Percentiles rank a stretch among this genome's conserved stretches.
Conservation (phyloP, 2,888 invertebrate genomes). For the Allacma fusca region DNA sequence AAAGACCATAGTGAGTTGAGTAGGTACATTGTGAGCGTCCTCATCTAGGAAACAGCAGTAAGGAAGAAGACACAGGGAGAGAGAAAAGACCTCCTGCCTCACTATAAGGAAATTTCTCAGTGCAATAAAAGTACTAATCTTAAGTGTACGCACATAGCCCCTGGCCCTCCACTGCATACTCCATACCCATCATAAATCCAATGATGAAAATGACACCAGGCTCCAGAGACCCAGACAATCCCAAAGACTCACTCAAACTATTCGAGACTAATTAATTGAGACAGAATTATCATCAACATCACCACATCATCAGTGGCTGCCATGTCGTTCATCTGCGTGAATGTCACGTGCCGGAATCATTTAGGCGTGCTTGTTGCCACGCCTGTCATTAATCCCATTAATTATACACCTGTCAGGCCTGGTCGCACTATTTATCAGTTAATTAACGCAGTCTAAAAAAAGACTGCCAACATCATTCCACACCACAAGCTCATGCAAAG, state of each 20-base stretch:
- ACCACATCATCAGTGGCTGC: not conserved
- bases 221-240: constrained; percentile 27
- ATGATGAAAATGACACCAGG: constrained; percentile 41
- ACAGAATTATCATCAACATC: constrained; percentile 35
- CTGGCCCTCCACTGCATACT: constrained; percentile 25
- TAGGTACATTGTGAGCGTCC: not conserved
- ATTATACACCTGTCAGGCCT: constrained; percentile 44
- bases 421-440: constrained; percentile 44
- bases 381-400: constrained; percentile 46
- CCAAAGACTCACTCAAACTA: constrained; percentile 14
- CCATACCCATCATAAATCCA: constrained; percentile 39
- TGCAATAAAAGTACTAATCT: constrained; percentile 22
- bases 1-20: constrained; percentile 4
- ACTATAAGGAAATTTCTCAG: constrained; percentile 18
- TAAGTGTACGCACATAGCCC: constrained; percentile 24
- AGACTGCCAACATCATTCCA: no score
- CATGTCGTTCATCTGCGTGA: constrained; percentile 6
- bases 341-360: constrained; percentile 41
- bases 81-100: constrained; percentile 5
- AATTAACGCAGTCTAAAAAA: constrained; percentile 11
- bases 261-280: constrained; percentile 41
- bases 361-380: constrained; percentile 22
- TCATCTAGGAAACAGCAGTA: not conserved
- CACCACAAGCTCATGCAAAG: constrained; percentile 14
- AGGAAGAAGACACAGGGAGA: not conserved